Percentiles rank a stretch among this genome's conserved stretches.
These are phyloP conservation scores for Chelonoidis abingdonii DNA, from an alignment of 2,113 vertebrate species.

Conservation along the genomic window DNA sequence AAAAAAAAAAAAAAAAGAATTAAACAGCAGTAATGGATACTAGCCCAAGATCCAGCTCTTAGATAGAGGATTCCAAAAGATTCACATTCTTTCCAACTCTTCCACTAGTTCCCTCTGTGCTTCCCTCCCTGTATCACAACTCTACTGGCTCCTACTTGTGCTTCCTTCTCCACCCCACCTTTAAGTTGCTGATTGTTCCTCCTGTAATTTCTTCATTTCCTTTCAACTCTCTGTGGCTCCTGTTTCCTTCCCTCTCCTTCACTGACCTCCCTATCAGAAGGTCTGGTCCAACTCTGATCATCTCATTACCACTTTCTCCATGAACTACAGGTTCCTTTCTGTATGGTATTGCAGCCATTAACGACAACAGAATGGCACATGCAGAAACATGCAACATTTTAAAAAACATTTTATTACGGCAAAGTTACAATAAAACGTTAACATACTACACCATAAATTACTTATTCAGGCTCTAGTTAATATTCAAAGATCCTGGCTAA, in stretches of 20 bases:
- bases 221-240: rapidly evolving
- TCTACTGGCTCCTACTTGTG: neutral
- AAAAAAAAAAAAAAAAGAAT: neutral
- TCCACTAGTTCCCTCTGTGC: rapidly evolving
- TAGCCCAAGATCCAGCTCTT: neutral
- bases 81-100: neutral
- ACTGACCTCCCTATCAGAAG: neutral
- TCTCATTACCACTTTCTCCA: neutral
- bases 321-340: neutral
- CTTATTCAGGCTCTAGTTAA: neutral
- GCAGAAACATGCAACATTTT: neutral
- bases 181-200: neutral
- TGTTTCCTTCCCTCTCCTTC: neutral
- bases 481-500: neutral
- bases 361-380: neutral
- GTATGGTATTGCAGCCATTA: neutral
- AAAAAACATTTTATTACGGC: neutral
- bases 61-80: neutral
- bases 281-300: neutral
- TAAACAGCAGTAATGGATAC: neutral
- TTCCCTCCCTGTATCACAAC: neutral
- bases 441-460: neutral
- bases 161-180: neutral
- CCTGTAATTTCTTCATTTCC: neutral
- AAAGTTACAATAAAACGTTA: neutral